phyloP scores from a whole-genome alignment of 2,888 invertebrate genomes.

The Brachylomia viminalis region DNA sequence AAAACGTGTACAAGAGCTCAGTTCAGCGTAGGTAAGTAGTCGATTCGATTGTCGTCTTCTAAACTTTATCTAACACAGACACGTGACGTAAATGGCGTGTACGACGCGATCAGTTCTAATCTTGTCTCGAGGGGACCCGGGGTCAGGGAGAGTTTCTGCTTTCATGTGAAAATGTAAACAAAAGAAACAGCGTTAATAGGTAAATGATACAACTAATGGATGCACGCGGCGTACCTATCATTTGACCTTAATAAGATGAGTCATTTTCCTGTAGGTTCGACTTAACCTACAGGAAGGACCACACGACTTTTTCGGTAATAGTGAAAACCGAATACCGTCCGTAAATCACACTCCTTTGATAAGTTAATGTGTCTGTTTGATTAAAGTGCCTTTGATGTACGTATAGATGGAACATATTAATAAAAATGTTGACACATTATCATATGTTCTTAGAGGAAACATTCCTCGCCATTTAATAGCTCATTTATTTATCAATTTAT shows the following conservation, averaged over 20 bases:
- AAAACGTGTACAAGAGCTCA: background rate
- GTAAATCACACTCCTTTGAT: conserved; percentile 4
- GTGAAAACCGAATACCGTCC: background rate
- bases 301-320: conserved; percentile 5
- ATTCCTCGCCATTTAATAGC: conserved; percentile 39
- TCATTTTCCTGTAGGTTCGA: conserved; percentile 70
- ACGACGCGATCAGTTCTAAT: conserved; percentile 45
- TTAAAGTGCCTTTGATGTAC: conserved; percentile 19
- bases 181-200: conserved; percentile 61
- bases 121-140: conserved; percentile 57
- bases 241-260: conserved; percentile 73
- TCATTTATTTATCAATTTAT: conserved; percentile 59
- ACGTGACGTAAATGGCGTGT: conserved; percentile 38
- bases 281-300: too few relatives aligned
- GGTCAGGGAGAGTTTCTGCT: conserved; percentile 63
- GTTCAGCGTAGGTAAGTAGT: background rate
- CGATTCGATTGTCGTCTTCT: conserved; percentile 21
- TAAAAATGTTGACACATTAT: conserved; percentile 10
- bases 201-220: conserved; percentile 75
- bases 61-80: conserved; percentile 39
- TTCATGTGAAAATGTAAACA: conserved; percentile 68
- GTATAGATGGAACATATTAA: background rate
- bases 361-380: conserved; percentile 12
- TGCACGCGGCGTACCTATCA: conserved; percentile 71
- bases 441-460: conserved; percentile 26